A percentile compares a stretch with the other conserved stretches of the same genome.
phyloP scores from a whole-genome alignment of 2,113 vertebrate species.

The Rhipidura dahli region DNA sequence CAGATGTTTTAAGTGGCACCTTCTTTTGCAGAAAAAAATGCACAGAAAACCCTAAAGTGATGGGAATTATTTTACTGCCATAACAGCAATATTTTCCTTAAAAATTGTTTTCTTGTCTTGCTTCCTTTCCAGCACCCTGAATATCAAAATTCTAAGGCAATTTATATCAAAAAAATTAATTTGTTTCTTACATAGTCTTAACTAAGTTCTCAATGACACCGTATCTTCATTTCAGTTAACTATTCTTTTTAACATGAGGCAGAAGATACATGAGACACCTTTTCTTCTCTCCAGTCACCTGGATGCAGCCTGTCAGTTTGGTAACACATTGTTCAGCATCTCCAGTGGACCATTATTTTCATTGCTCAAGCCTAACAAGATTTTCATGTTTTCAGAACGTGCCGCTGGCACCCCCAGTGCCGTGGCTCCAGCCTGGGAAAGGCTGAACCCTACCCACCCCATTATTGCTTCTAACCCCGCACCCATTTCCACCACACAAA shows the following conservation, averaged over 20 bases:
- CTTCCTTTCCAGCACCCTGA: neutral
- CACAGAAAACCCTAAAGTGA: neutral
- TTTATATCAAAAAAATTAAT: neutral
- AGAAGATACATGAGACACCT: neutral
- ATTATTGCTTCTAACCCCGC: neutral
- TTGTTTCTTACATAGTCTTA: neutral
- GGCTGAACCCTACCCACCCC: fast-evolving
- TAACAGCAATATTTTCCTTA: neutral
- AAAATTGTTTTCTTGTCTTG: neutral
- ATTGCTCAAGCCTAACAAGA: neutral
- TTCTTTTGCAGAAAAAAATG: neutral
- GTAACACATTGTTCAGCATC: neutral
- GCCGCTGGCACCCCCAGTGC: neutral
- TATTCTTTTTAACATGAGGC: neutral
- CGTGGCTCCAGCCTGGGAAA: neutral
- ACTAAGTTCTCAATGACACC: neutral
- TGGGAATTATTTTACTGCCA: neutral
- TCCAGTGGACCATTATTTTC: neutral
- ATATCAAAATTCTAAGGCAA: neutral
- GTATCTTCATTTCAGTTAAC: neutral
- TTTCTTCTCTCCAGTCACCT: neutral
- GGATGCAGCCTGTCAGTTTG: neutral
- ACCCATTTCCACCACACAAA: neutral
- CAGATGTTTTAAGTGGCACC: neutral
- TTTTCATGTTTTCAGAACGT: neutral